Percentiles rank a stretch among this genome's conserved stretches.
These are phyloP conservation scores for Xestia ashworthii DNA, from an alignment of 2,888 invertebrate genomes.

Conservation along the genomic window DNA sequence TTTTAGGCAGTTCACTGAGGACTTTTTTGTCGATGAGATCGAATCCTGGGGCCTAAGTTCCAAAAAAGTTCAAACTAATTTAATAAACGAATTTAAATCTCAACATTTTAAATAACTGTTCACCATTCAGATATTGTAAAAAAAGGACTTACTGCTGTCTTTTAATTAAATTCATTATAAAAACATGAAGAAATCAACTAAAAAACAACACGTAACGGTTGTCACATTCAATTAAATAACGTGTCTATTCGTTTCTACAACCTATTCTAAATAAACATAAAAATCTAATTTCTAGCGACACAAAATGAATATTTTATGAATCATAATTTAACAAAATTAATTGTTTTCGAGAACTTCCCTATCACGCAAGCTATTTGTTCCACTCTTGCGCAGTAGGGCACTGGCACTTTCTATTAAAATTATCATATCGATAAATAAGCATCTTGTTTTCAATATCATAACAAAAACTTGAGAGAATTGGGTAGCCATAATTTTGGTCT, in stretches of 20 bases:
- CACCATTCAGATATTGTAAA: neutral
- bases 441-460: conserved; percentile 74
- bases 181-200: conserved; percentile 16
- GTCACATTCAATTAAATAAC: conserved; percentile 42
- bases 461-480: conserved; percentile 64
- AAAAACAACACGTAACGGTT: conserved; percentile 44
- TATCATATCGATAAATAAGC: conserved; percentile 85
- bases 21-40: too few species aligned
- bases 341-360: conserved; percentile 78
- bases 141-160: conserved; percentile 15
- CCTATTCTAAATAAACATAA: conserved; percentile 57
- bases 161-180: conserved; percentile 14
- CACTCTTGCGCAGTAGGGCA: conserved; percentile 86
- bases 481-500: conserved; percentile 64
- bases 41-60: too few species aligned
- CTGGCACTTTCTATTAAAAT: conserved; percentile 88
- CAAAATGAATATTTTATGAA: conserved; percentile 68
- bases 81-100: neutral
- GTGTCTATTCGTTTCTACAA: conserved; percentile 36
- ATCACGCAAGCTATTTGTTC: conserved; percentile 86
- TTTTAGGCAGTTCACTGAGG: too few species aligned
- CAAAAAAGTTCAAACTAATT: neutral
- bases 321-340: conserved; percentile 77
- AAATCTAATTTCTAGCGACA: conserved; percentile 57
- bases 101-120: neutral